Conservation (phyloP, 1,140 invertebrate genomes). For the Caenorhabditis elegans region DNA sequence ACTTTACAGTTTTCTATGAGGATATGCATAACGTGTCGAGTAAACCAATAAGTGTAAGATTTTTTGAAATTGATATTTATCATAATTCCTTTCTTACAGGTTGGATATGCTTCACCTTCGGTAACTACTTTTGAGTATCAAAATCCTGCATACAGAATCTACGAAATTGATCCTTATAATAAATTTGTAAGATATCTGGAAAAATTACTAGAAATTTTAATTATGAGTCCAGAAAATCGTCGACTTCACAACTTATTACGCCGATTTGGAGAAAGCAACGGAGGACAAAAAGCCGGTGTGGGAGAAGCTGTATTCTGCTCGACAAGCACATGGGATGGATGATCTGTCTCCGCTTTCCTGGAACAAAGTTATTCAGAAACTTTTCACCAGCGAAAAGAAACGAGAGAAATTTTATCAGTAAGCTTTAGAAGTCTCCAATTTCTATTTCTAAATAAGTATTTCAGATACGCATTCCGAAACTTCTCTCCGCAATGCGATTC, state of each 20-base stretch:
- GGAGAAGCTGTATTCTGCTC: constrained; percentile 59
- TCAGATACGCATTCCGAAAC: constrained; percentile 58
- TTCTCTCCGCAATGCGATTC: constrained; percentile 47
- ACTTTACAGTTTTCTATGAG: constrained; percentile 77
- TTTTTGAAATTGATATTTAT: not conserved
- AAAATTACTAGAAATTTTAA: not conserved
- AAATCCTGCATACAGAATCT: constrained; percentile 63
- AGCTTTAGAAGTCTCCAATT: not conserved
- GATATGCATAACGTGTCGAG: constrained; percentile 60
- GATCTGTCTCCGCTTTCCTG: constrained; percentile 57
- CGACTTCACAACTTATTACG: constrained; percentile 59
- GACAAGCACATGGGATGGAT: constrained; percentile 53
- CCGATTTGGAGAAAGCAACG: constrained; percentile 25
- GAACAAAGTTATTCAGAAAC: constrained; percentile 41
- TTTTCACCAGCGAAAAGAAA: not conserved
- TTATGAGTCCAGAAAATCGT: constrained; percentile 53
- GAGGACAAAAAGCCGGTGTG: constrained; percentile 49
- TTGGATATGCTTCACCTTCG: constrained; percentile 58
- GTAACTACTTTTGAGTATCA: constrained; percentile 61
- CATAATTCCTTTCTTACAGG: constrained; percentile 6
- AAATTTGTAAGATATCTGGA: constrained; percentile 32
- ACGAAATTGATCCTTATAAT: constrained; percentile 50
- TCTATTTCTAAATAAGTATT: not conserved
- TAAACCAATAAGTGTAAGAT: constrained; percentile 35
- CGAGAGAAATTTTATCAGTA: constrained; percentile 43